Percentiles rank a stretch among this genome's conserved stretches.
phyloP scores from a whole-genome alignment of 2,113 vertebrate species.

The Callocephalon fimbriatum region DNA sequence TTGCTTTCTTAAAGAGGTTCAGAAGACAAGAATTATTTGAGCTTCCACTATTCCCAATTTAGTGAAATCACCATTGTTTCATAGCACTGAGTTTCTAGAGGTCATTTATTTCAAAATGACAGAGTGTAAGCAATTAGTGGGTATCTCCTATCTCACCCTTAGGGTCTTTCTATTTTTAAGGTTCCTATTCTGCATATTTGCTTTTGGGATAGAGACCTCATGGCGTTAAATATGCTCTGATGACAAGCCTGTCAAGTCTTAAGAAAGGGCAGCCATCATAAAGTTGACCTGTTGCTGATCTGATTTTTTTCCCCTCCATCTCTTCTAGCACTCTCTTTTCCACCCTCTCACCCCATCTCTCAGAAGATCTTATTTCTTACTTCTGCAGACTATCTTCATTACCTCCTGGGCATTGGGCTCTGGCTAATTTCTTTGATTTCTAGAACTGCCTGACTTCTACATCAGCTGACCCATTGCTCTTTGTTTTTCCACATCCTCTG shows the following conservation, averaged over 20 bases:
- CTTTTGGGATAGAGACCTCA: not conserved
- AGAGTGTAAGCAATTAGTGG: not conserved
- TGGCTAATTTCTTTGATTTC: not conserved
- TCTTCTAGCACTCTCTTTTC: not conserved
- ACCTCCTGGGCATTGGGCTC: not conserved
- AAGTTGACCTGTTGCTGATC: not conserved
- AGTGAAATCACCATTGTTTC: not conserved
- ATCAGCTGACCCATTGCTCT: not conserved
- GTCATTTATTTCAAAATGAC: not conserved
- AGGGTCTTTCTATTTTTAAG: not conserved
- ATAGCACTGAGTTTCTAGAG: not conserved
- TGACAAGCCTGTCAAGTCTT: not conserved
- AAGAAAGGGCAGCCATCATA: not conserved
- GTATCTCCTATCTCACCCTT: not conserved
- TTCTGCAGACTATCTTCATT: not conserved
- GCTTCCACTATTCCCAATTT: not conserved
- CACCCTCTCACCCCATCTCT: rapidly evolving
- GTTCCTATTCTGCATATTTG: not conserved
- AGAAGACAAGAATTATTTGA: not conserved
- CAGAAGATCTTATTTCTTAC: not conserved
- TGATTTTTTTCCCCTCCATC: not conserved
- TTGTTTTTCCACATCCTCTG: not conserved
- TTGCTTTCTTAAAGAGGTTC: not conserved
- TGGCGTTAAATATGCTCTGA: not conserved
- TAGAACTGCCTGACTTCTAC: not conserved